Percentiles rank a stretch among this genome's conserved stretches.
These are phyloP conservation scores for Cantharis flavilabris DNA, from an alignment of 2,888 invertebrate genomes.

Conservation along the genomic window DNA sequence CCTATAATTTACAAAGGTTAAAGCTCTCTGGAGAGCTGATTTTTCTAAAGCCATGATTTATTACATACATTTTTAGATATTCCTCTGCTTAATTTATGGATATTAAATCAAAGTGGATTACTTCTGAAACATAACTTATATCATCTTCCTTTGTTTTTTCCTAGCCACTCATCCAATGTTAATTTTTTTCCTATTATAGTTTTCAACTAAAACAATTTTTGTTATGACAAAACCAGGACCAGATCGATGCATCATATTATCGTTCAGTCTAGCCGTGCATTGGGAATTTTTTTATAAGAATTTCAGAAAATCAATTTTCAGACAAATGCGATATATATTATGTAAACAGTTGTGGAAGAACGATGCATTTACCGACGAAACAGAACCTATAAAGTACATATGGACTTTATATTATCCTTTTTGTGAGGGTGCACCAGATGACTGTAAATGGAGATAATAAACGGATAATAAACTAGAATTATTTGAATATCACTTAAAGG, in stretches of 20 bases:
- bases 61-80: conserved; percentile 19
- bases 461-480: no score
- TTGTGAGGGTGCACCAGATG: neutral
- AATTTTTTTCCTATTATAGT: neutral
- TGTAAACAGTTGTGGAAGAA: neutral
- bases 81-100: conserved; percentile 8
- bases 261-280: neutral
- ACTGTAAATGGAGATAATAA: no score
- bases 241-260: neutral
- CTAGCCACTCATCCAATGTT: neutral
- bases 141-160: neutral
- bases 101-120: neutral
- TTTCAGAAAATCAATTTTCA: neutral
- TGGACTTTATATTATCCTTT: neutral
- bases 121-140: neutral
- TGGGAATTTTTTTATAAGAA: neutral
- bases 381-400: neutral
- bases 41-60: conserved; percentile 32
- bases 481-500: no score
- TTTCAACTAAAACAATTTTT: neutral
- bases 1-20: conserved; percentile 31
- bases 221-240: neutral
- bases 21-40: conserved; percentile 28
- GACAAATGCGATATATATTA: neutral
- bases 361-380: neutral